Conservation (phyloP, 2,113 vertebrate genomes). For the Dasyornis broadbenti region DNA sequence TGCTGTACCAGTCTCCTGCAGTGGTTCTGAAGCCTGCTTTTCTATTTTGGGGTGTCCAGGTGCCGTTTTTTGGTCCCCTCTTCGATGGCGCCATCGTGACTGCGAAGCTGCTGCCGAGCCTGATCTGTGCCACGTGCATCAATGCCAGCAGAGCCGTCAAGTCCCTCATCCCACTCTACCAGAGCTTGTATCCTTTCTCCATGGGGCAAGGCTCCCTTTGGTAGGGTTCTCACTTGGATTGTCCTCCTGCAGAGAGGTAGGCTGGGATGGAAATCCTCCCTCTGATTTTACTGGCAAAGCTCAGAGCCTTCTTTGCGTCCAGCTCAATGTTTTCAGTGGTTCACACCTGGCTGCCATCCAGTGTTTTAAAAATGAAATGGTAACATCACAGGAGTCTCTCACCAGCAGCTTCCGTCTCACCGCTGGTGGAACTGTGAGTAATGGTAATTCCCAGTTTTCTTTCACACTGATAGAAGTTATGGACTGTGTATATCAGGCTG, state of each 20-base stretch:
- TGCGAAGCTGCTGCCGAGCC: slow-evolving; percentile 86
- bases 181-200: slow-evolving; percentile 98
- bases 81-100: slow-evolving; percentile 94
- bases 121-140: slow-evolving; percentile 94
- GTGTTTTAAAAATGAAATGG: background rate
- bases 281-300: background rate
- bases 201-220: background rate
- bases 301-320: accelerated
- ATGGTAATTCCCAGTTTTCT: background rate
- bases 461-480: background rate
- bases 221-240: background rate
- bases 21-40: background rate
- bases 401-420: background rate
- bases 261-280: background rate
- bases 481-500: background rate
- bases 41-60: slow-evolving; percentile 68
- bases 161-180: slow-evolving; percentile 93
- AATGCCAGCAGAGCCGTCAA: slow-evolving; percentile 98
- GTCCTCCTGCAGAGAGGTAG: slow-evolving; percentile 31
- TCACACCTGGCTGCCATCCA: background rate
- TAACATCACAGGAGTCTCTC: background rate
- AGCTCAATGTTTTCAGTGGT: background rate
- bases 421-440: background rate
- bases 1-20: background rate
- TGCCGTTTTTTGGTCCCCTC: slow-evolving; percentile 95